Conservation (phyloP, 2,797 vertebrate species). For the Lithobates sylvaticus region DNA sequence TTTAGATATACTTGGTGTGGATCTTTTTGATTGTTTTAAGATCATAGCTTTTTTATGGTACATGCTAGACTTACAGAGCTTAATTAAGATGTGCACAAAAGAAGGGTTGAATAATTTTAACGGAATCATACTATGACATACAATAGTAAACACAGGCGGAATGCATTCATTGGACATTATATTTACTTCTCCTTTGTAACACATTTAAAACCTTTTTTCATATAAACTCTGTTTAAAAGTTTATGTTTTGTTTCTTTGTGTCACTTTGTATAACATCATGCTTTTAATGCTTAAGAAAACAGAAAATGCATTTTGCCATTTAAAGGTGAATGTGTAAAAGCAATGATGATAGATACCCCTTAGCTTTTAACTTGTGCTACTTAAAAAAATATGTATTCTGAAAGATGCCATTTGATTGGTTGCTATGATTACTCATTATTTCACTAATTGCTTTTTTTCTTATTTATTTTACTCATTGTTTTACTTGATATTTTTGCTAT, state of each 20-base stretch:
- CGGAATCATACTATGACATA: background rate
- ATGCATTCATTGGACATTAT: background rate
- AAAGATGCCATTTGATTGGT: no score
- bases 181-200: background rate
- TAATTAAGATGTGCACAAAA: constrained; percentile 2
- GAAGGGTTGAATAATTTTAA: background rate
- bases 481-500: no score
- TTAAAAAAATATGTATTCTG: no score
- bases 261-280: background rate
- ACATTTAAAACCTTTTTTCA: background rate
- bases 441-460: no score
- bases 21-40: constrained; percentile 25
- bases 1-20: background rate
- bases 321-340: no score
- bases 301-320: no score
- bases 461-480: no score
- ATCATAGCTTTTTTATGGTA: background rate
- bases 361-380: no score
- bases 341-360: no score
- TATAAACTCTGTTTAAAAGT: background rate
- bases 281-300: no score
- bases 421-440: no score
- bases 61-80: background rate
- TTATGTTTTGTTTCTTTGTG: background rate
- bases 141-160: background rate